Evolutionary conservation across 2,797 vertebrate species (phyloP).

Genomic region (Morus bassanus): DNA sequence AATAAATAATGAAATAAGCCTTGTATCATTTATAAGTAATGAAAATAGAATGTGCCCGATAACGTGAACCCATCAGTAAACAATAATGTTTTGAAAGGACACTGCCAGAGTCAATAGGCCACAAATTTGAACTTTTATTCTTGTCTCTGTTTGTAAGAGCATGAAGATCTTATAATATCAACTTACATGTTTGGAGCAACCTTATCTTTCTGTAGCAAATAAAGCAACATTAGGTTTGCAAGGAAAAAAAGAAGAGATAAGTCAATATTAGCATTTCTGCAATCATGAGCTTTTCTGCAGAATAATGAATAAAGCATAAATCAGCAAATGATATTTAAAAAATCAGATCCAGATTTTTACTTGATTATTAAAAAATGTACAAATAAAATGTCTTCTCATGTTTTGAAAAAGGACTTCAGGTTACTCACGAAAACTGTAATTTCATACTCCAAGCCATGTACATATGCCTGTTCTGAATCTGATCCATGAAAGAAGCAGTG

Average conservation of each 20-base stretch:
- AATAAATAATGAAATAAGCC: slow-evolving; percentile 29
- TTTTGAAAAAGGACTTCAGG: background rate
- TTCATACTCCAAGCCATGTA: background rate
- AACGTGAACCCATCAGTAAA: background rate
- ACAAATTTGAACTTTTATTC: background rate
- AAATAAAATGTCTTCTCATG: background rate
- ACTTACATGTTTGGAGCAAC: background rate
- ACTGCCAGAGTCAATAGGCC: background rate
- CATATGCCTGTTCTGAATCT: background rate
- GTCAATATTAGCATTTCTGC: background rate
- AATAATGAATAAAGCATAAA: background rate
- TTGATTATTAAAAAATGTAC: background rate
- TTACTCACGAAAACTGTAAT: background rate
- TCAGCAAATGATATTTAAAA: background rate
- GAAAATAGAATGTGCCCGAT: slow-evolving; percentile 11
- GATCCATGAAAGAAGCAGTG: background rate
- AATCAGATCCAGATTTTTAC: background rate
- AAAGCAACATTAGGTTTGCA: background rate
- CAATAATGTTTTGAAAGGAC: background rate
- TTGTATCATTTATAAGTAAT: slow-evolving; percentile 37
- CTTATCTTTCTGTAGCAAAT: background rate
- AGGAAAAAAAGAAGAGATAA: background rate
- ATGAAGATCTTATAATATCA: background rate
- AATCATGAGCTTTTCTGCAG: background rate
- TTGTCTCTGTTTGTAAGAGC: background rate